phyloP scores from a whole-genome alignment of 2,888 invertebrate genomes.

The Dascillus cervinus region DNA sequence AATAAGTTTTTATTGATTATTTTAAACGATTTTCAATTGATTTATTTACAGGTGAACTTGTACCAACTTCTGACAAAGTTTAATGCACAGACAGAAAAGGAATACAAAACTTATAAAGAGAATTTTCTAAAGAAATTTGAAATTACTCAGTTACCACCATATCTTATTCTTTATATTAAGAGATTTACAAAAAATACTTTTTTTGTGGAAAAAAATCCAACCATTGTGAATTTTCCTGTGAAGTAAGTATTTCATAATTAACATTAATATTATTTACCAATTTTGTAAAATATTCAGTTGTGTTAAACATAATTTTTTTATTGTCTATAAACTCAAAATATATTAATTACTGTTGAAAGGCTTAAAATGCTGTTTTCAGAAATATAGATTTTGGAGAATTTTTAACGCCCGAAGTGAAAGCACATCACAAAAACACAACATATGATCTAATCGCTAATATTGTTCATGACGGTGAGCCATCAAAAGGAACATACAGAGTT shows the following conservation, averaged over 20 bases:
- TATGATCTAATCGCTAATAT: slow-evolving; percentile 99
- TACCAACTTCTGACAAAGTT: slow-evolving; percentile 92
- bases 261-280: not conserved
- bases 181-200: slow-evolving; percentile 98
- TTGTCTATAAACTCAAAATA: too few relatives aligned
- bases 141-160: slow-evolving; percentile 87
- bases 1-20: not conserved
- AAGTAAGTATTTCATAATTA: slow-evolving; percentile 63
- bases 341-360: not conserved
- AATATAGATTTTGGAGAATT: slow-evolving; percentile 97
- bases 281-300: too few relatives aligned
- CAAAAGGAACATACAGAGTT: slow-evolving; percentile 88
- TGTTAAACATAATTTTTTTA: too few relatives aligned
- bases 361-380: slow-evolving; percentile 45
- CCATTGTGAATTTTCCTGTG: slow-evolving; percentile 99
- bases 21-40: not conserved
- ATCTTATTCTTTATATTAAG: slow-evolving; percentile 93
- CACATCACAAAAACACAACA: slow-evolving; percentile 70
- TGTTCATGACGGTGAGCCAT: slow-evolving; percentile 95
- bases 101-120: slow-evolving; percentile 99
- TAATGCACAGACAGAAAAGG: slow-evolving; percentile 91
- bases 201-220: slow-evolving; percentile 98
- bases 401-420: slow-evolving; percentile 75
- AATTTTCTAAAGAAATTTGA: slow-evolving; percentile 96
- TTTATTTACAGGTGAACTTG: slow-evolving; percentile 69